A percentile compares a stretch with the other conserved stretches of the same genome.
phyloP scores from a whole-genome alignment of 2,888 invertebrate species.

The Ferdinandea cuprea region DNA sequence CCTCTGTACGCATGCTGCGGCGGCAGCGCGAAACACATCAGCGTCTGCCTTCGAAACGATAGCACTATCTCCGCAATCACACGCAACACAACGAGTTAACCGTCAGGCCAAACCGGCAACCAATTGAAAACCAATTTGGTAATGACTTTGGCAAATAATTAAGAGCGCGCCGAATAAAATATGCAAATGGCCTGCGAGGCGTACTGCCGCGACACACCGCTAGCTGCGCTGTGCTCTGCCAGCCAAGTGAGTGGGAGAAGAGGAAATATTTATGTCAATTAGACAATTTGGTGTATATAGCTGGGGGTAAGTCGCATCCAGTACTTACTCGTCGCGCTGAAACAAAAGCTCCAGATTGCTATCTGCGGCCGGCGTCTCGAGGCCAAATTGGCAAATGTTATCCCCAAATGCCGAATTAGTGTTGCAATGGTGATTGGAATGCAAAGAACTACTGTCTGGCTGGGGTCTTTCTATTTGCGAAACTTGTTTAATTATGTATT shows the following conservation, averaged over 20 bases:
- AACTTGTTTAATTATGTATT: constrained; percentile 61
- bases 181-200: constrained; percentile 52
- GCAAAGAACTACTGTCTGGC: constrained; percentile 36
- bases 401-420: constrained; percentile 45
- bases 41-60: constrained; percentile 37
- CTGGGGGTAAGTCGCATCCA: constrained; percentile 8
- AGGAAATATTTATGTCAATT: constrained; percentile 73
- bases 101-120: constrained; percentile 47
- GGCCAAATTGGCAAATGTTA: constrained; percentile 53
- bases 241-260: constrained; percentile 30
- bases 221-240: too few relatives aligned
- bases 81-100: constrained; percentile 65
- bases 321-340: constrained; percentile 1
- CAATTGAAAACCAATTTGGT: constrained; percentile 75
- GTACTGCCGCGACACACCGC: constrained; percentile 10
- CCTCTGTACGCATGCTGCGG: constrained; percentile 61
- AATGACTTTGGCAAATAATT: constrained; percentile 75
- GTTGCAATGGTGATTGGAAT: constrained; percentile 65
- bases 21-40: background rate
- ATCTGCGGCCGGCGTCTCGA: constrained; percentile 59
- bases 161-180: constrained; percentile 69
- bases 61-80: constrained; percentile 61
- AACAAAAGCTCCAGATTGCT: constrained; percentile 65
- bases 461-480: constrained; percentile 18
- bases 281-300: constrained; percentile 56